Evolutionary conservation across 2,113 vertebrate species (phyloP), one percentile per base, ranked within the genome.

Genomic region (Balaeniceps rex): DNA sequence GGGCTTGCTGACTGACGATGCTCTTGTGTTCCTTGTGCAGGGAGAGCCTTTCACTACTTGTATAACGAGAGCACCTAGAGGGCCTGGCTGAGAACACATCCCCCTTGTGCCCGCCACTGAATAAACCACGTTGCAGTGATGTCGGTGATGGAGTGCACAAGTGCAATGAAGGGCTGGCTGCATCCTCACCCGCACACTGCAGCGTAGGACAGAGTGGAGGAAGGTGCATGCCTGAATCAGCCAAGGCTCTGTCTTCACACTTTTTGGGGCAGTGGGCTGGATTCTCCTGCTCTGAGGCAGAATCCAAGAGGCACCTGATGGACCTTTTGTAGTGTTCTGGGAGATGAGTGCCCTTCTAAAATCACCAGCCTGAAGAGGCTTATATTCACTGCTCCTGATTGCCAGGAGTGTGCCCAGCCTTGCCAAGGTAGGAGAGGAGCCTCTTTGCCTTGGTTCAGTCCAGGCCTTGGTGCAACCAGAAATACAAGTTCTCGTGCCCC

Each of bases 111-210:
- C 49, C 28, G 2, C 49, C 81, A 18, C 44, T 54, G 71, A n/a
- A 49, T 55, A 58, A 61, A 47, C 29, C 38, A 54, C 0, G 1
- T 47, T 1, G 1, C 5, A 6, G 66, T 0, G 1, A 7, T 51
- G 40, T 33, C 0, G 2, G 40, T 61, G 51, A 21, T 24, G 47
- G 54, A 52, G 22, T 19, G 55, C 24, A 31, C 31, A 17, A 63
- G 23, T 17, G 36, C 64, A 58, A 4, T 14, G 64, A 58, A 60
- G 14, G 33, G 12, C 72, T 46, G 46, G 61, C 40, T 75, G 33
- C n/a, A 25, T 69, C 54, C 44, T 79, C 60, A 49, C 47, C 26
- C 49, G 23, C 61, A 31, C 0, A 4, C 55, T 44, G 25, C 63
- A 38, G 12, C 1, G 1, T 28, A 75, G 38, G 38, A 52, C 24